Conservation (phyloP, 2,113 vertebrate species). For the Apteryx mantelli region DNA sequence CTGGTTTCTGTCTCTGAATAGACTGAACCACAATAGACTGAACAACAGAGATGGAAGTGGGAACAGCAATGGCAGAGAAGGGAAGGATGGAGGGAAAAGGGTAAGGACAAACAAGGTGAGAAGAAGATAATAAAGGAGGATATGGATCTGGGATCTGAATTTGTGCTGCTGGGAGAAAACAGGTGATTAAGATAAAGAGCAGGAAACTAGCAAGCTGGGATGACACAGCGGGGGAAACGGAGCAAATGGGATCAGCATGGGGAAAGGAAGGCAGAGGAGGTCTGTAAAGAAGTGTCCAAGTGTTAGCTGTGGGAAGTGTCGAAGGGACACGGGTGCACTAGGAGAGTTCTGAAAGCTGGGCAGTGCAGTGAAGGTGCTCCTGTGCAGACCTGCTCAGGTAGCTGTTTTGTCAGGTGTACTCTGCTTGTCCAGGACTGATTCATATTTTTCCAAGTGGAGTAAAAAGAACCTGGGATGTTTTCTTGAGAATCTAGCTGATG, state of each 20-base stretch:
- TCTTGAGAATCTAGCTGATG: constrained; percentile 43
- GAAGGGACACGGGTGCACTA: neutral
- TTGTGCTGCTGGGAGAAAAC: neutral
- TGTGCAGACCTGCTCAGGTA: constrained; percentile 24
- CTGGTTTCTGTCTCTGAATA: neutral
- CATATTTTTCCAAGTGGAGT: constrained; percentile 33
- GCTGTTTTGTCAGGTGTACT: constrained; percentile 4
- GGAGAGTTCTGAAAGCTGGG: neutral
- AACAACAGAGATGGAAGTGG: neutral
- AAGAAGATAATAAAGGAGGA: neutral
- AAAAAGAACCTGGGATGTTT: neutral
- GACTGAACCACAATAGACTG: neutral
- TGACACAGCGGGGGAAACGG: neutral
- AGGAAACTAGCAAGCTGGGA: neutral
- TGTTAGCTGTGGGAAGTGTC: neutral
- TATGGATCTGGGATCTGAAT: neutral
- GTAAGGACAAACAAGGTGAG: neutral
- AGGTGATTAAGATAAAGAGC: neutral
- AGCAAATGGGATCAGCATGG: neutral
- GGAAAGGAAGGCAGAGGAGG: neutral
- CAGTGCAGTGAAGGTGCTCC: neutral
- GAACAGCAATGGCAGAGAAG: neutral
- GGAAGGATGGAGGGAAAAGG: neutral
- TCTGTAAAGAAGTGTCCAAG: neutral
- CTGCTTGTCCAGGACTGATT: constrained; percentile 13